A percentile compares a stretch with the other conserved stretches of the same genome.
phyloP scores from a whole-genome alignment of 2,888 invertebrate species.

The Cheilosia scutellata region DNA sequence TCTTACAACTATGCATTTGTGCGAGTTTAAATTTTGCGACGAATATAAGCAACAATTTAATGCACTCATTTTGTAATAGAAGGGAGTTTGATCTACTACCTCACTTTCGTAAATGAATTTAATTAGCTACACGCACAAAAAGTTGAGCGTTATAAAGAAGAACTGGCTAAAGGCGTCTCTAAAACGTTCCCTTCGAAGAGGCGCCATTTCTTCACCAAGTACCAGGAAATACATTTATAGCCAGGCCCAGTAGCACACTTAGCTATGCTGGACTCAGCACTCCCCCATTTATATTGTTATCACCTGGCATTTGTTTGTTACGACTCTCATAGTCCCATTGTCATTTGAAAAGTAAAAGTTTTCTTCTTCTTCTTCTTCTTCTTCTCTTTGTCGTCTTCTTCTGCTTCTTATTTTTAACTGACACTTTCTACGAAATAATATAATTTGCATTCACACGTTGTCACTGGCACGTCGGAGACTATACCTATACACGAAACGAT shows the following conservation, averaged over 20 bases:
- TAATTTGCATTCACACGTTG: conserved; percentile 71
- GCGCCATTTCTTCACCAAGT: conserved; percentile 22
- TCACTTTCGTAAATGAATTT: conserved; percentile 32
- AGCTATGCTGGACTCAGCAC: conserved; percentile 26
- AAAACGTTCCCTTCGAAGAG: conserved; percentile 12
- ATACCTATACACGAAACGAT: not conserved
- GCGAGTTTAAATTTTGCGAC: too few species aligned
- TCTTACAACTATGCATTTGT: too few species aligned
- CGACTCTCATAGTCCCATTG: conserved; percentile 60
- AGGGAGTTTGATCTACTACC: not conserved
- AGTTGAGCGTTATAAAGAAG: conserved; percentile 8
- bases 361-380: conserved; percentile 36
- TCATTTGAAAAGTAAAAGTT: conserved; percentile 71
- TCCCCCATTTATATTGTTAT: conserved; percentile 53
- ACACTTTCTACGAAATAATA: conserved; percentile 73
- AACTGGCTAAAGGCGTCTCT: not conserved
- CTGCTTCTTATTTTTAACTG: conserved; percentile 26
- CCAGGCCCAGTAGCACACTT: conserved; percentile 46
- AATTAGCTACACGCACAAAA: conserved; percentile 39
- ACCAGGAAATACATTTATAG: conserved; percentile 30
- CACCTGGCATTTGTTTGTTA: conserved; percentile 55
- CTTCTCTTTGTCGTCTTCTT: conserved; percentile 6
- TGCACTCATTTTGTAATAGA: not conserved
- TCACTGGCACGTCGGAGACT: conserved; percentile 1
- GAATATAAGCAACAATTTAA: not conserved